Conservation (phyloP, 2,113 vertebrate genomes). For the Zosterops lateralis region DNA sequence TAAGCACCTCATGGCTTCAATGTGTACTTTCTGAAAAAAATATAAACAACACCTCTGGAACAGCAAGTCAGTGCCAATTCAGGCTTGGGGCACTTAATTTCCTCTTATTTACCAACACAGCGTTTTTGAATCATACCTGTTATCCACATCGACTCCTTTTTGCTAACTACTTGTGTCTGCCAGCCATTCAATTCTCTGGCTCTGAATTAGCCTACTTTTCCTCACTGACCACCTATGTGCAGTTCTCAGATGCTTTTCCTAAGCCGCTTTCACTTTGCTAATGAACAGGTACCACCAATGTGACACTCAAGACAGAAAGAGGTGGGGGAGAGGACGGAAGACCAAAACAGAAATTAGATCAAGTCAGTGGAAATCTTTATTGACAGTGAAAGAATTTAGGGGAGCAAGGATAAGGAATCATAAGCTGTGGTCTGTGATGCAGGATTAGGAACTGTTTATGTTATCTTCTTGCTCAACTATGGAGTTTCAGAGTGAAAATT, state of each 20-base stretch:
- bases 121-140: background rate
- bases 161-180: background rate
- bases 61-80: background rate
- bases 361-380: background rate
- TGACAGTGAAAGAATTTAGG: background rate
- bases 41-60: background rate
- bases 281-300: background rate
- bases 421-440: background rate
- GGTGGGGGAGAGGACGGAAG: background rate
- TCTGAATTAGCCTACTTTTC: background rate
- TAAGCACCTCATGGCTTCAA: background rate
- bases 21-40: background rate
- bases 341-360: background rate
- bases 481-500: background rate
- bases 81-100: background rate
- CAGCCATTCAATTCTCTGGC: background rate
- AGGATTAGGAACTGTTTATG: background rate
- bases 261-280: background rate
- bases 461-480: background rate
- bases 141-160: background rate
- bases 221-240: background rate
- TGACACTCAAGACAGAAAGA: background rate
- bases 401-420: background rate
- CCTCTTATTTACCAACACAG: background rate
- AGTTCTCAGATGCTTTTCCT: background rate